Conservation (phyloP, 2,113 vertebrate genomes). For the human (Homo sapiens) region DNA sequence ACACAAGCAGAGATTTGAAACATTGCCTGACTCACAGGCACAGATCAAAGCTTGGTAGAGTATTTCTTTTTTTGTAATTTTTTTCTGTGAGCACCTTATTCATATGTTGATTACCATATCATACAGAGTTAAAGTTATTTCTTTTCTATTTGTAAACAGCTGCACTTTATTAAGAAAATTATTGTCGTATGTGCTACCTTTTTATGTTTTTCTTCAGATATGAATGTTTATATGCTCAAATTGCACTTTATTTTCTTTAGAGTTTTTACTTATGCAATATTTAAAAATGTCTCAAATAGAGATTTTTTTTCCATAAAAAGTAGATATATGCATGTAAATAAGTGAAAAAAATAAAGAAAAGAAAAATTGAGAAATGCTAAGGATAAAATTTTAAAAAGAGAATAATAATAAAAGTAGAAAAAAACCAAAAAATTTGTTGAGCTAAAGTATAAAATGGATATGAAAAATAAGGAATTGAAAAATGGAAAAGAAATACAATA, state of each 20-base stretch:
- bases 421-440: background rate
- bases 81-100: background rate
- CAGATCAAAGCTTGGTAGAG: background rate
- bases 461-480: background rate
- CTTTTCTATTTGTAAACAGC: background rate
- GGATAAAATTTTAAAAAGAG: background rate
- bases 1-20: background rate
- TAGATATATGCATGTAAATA: background rate
- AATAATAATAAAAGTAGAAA: background rate
- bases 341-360: background rate
- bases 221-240: background rate
- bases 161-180: background rate
- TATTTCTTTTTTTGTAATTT: background rate
- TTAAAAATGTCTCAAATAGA: background rate
- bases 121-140: background rate
- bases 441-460: background rate
- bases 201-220: background rate
- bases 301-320: background rate
- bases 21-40: rapidly evolving
- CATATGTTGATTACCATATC: background rate
- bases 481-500: background rate
- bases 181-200: background rate
- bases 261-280: background rate
- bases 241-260: background rate
- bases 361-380: background rate